Percentiles rank a stretch among this genome's conserved stretches.
These are phyloP conservation scores for Chascanopsetta lugubris DNA, from an alignment of 2,113 vertebrate genomes.

Conservation along the genomic window DNA sequence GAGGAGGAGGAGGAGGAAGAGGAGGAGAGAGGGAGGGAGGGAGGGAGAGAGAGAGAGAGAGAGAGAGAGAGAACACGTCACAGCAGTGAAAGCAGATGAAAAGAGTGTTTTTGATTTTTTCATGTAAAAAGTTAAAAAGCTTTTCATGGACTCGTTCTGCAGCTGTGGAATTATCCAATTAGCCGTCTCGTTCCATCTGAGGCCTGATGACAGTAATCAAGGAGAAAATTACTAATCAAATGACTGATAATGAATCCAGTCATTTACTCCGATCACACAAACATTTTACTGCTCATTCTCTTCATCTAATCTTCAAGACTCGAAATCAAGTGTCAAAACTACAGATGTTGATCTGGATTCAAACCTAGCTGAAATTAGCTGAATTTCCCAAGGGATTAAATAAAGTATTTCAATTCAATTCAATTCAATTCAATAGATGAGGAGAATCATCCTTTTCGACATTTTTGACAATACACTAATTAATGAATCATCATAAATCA, in stretches of 20 bases:
- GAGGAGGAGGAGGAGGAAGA: too few species aligned
- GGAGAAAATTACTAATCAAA: neutral
- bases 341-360: too few species aligned
- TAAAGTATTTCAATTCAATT: too few species aligned
- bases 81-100: neutral
- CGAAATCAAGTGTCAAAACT: neutral
- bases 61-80: neutral
- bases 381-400: too few species aligned
- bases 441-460: too few species aligned
- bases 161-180: conserved; percentile 3
- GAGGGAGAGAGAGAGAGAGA: conserved; percentile 18
- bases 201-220: neutral
- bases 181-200: neutral
- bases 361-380: too few species aligned
- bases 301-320: neutral
- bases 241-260: too few species aligned
- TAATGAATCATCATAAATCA: too few species aligned
- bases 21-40: neutral
- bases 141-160: neutral
- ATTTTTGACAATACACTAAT: too few species aligned
- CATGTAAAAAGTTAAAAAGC: neutral
- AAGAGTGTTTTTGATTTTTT: conserved; percentile 1
- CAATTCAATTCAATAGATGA: too few species aligned
- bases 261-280: neutral
- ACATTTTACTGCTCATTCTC: neutral